A percentile compares a stretch with the other conserved stretches of the same genome.
Conservation (phyloP, 2,888 invertebrate species). For the Sminthurinus aureus region DNA sequence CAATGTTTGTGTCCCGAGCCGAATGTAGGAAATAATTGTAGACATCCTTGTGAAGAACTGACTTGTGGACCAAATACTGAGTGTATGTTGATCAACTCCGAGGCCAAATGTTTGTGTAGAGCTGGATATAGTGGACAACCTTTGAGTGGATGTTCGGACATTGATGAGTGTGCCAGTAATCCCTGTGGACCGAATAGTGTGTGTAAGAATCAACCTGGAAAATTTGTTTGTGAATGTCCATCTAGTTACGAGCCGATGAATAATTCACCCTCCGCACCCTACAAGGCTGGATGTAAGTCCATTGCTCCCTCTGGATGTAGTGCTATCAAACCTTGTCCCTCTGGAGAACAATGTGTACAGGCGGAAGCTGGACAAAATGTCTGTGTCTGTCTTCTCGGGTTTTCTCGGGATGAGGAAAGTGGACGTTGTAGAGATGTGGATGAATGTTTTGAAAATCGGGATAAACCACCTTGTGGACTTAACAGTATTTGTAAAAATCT, state of each 20-base stretch:
- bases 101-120: conserved; percentile 83
- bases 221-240: conserved; percentile 87
- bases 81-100: conserved; percentile 83
- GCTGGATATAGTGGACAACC: conserved; percentile 80
- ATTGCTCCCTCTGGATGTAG: conserved; percentile 73
- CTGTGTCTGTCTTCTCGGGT: conserved; percentile 89
- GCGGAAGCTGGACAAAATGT: conserved; percentile 78
- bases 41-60: conserved; percentile 90
- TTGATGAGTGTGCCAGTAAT: conserved; percentile 84
- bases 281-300: conserved; percentile 76
- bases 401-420: conserved; percentile 73
- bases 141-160: conserved; percentile 80
- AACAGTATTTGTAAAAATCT: conserved; percentile 92
- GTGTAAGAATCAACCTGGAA: conserved; percentile 87
- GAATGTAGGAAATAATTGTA: conserved; percentile 88
- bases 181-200: conserved; percentile 86
- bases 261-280: conserved; percentile 69
- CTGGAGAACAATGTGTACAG: conserved; percentile 87
- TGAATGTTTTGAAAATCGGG: conserved; percentile 79
- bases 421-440: conserved; percentile 85
- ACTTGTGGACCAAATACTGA: conserved; percentile 87
- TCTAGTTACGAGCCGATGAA: conserved; percentile 69
- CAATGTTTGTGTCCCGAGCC: conserved; percentile 90
- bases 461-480: conserved; percentile 82
- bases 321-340: conserved; percentile 77